A percentile compares a stretch with the other conserved stretches of the same genome.
These are phyloP conservation scores for Diogma glabrata DNA, from an alignment of 2,888 invertebrate species.

Conservation along the genomic window DNA sequence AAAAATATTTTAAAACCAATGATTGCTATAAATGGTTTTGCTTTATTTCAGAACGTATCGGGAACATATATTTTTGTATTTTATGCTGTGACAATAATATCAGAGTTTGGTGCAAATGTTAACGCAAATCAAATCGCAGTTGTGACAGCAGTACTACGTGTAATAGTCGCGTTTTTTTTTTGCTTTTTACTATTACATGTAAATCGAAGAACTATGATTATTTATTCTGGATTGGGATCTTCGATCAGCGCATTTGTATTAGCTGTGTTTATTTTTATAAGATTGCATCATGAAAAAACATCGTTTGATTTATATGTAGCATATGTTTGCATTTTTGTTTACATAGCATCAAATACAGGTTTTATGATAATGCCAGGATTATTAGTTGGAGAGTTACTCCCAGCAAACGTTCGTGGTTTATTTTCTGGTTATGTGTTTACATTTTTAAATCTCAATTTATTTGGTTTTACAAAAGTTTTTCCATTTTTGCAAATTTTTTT, in stretches of 20 bases:
- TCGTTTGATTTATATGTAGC: conserved; percentile 33
- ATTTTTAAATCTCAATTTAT: conserved; percentile 55
- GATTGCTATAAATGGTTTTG: conserved; percentile 59
- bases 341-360: conserved; percentile 64
- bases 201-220: conserved; percentile 53
- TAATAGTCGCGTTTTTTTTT: conserved; percentile 52
- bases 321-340: conserved; percentile 45
- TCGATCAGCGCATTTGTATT: conserved; percentile 50
- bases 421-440: conserved; percentile 64
- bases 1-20: conserved; percentile 59
- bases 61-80: conserved; percentile 69
- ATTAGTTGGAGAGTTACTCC: conserved; percentile 64
- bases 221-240: conserved; percentile 55
- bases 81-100: conserved; percentile 63
- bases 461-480: conserved; percentile 57
- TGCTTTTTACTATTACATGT: conserved; percentile 52
- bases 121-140: conserved; percentile 49
- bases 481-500: conserved; percentile 47
- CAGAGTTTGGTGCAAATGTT: conserved; percentile 40
- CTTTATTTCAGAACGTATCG: conserved; percentile 57
- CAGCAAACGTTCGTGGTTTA: conserved; percentile 58
- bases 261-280: conserved; percentile 39
- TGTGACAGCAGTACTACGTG: conserved; percentile 54
- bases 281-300: conserved; percentile 26
- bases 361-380: conserved; percentile 64